Evolutionary conservation across 2,888 invertebrate genomes (phyloP), one percentile per base, ranked within the genome.

Genomic region (Synergus umbraculus): DNA sequence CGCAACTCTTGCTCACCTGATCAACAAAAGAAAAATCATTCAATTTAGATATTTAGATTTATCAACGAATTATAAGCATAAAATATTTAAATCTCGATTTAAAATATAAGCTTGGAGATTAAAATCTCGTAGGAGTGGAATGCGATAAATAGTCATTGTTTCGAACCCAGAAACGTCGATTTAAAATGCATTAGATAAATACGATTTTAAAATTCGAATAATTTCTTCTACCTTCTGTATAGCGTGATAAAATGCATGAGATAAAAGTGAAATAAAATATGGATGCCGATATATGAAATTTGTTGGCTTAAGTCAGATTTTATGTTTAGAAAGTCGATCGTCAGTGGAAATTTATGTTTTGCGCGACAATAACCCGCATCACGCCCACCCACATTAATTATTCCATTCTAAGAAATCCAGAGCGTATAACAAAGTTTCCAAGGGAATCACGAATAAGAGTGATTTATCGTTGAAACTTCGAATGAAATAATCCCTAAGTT

Each of bases 1-100:
- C 94, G 88, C 95, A 95, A 89, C 94, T 94, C 90, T 95, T 95
- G 92, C 94, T 94, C 83, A 95, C 95, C 92, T 92, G 85, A 76
- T 77, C 18, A 58, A 58, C 10, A 18, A 58, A 58, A 18, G 3
- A 58, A 58, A 58, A 13, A 22, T 15, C n/a, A 54, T 76, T 37
- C 3, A 58, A 44, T 49, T 37, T 29, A 1, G n/a, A 66, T 43
- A 43, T 18, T 29, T 63, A 63, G 12, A 49, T 49, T 49, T 37
- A 37, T 37, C 5, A 37, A 5, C 2, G 7, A 10, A 44, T 44
- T 44, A 10, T 9, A 44, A 44, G 10, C 10, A 10, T 43, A 43
- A 43, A 43, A 43, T 0, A 44, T 44, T 10, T 44, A 44, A 44
- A 9, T 44, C 10, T 44, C 9, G 10, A 44, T 9, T 44, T 44